phyloP scores from a whole-genome alignment of 2,113 vertebrate genomes.

The Carassius auratus region DNA sequence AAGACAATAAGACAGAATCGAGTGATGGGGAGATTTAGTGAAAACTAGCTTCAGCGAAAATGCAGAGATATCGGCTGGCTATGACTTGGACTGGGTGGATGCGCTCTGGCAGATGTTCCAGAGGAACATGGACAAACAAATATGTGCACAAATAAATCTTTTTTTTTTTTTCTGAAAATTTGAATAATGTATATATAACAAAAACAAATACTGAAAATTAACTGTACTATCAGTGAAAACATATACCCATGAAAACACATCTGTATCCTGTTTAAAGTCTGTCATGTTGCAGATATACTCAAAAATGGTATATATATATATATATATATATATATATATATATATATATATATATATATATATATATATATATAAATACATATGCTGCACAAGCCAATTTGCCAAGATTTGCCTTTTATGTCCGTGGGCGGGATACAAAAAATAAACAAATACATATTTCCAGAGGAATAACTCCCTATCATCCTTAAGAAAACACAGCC shows the following conservation, averaged over 20 bases:
- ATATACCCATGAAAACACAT: too few relatives aligned
- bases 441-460: constrained; percentile 5
- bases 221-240: too few relatives aligned
- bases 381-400: not conserved
- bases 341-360: too few relatives aligned
- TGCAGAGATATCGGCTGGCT: not conserved
- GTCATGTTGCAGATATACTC: too few relatives aligned
- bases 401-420: not conserved
- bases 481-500: constrained; percentile 16
- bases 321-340: too few relatives aligned
- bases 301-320: too few relatives aligned
- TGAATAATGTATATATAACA: too few relatives aligned
- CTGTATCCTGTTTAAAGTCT: too few relatives aligned
- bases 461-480: not conserved
- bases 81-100: not conserved
- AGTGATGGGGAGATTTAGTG: constrained; percentile 10
- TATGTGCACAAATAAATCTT: too few relatives aligned
- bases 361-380: not conserved
- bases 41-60: not conserved
- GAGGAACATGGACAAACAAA: not conserved
- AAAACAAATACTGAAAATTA: too few relatives aligned
- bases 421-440: not conserved
- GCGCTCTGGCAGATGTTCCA: not conserved
- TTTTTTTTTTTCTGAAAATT: too few relatives aligned
- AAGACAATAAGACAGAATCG: constrained; percentile 13